Evolutionary conservation across 2,888 invertebrate species (phyloP), one percentile per base, ranked within the genome.

Genomic region (Lingula anatina): DNA sequence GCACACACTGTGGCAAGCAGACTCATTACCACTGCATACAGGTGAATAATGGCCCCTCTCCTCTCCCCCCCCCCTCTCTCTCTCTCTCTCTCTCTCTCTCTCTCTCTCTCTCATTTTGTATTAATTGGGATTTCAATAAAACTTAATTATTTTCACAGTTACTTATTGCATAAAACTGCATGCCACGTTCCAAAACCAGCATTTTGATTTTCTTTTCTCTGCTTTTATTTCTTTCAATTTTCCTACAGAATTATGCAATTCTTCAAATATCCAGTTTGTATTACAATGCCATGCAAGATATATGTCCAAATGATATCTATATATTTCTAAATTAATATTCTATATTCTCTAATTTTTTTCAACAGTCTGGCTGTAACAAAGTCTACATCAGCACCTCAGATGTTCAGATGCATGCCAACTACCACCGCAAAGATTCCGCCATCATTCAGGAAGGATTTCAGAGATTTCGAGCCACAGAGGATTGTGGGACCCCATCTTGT

Each of bases 381-480:
- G 91, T 94, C 1, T 97, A 97, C 81, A 95, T 97, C 72, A 94
- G 94, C 66, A 97, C 97, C 3, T 95, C 95, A 44, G 97, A 97
- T 78, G 96, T 97, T 3, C 96, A 97, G 80, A 96, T 96, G 96
- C 97, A 97, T 78, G 94, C 96, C 3, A 96, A 96, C 79, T 96
- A 95, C 77, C 97, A 97, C 77, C 85, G 95, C 49, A 97, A 97
- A 76, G 95, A 96, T 77, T 92, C 93, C 0, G 95, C 95, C 20
- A 96, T 97, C 65, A 90, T 94, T 49, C 93, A 94, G 71, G 96
- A 96, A 76, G 97, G 97, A 1, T 97, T 97, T 80, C 94, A 95
- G 71, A 83, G 97, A 64, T 95, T 90, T 80, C 83, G 96, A 18
- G 96, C 95, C 0, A 94, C 94, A 0, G 96, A 97, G 77, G 93